Evolutionary conservation across 2,888 invertebrate species (phyloP).

Genomic region (Steromphala cineraria): DNA sequence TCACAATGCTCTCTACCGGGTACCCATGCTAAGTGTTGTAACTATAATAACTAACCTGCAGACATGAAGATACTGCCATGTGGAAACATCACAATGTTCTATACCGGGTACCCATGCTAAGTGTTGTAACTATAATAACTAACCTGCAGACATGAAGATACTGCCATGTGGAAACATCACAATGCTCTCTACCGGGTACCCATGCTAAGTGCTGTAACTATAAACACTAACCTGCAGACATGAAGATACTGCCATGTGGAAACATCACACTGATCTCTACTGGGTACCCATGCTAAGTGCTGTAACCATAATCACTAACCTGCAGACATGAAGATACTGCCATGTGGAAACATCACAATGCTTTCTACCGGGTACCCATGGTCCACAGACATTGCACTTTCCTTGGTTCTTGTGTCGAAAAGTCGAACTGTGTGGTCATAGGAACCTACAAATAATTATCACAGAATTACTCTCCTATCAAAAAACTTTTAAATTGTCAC

Average conservation of each 20-base stretch:
- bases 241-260: slow-evolving; percentile 91
- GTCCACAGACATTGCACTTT: slow-evolving; percentile 84
- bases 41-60: slow-evolving; percentile 80
- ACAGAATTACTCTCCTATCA: too few species aligned
- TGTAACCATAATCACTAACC: slow-evolving; percentile 76
- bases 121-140: background rate
- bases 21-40: too few species aligned
- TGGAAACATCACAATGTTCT: slow-evolving; percentile 83
- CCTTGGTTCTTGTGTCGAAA: slow-evolving; percentile 87
- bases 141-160: slow-evolving; percentile 89
- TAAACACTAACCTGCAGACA: slow-evolving; percentile 84
- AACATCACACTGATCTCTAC: slow-evolving; percentile 80
- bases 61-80: slow-evolving; percentile 92
- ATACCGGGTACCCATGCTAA: background rate
- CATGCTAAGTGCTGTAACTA: slow-evolving; percentile 78
- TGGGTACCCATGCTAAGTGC: background rate
- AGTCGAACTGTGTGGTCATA: slow-evolving; percentile 92
- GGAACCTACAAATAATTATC: slow-evolving; percentile 76
- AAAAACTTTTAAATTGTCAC: too few species aligned
- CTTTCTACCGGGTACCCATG: slow-evolving; percentile 95
- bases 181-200: slow-evolving; percentile 91
- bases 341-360: slow-evolving; percentile 89
- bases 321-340: slow-evolving; percentile 92
- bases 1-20: too few species aligned
- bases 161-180: slow-evolving; percentile 93